phyloP scores from a whole-genome alignment of 2,113 vertebrate genomes.

The Rhombomys opimus region DNA sequence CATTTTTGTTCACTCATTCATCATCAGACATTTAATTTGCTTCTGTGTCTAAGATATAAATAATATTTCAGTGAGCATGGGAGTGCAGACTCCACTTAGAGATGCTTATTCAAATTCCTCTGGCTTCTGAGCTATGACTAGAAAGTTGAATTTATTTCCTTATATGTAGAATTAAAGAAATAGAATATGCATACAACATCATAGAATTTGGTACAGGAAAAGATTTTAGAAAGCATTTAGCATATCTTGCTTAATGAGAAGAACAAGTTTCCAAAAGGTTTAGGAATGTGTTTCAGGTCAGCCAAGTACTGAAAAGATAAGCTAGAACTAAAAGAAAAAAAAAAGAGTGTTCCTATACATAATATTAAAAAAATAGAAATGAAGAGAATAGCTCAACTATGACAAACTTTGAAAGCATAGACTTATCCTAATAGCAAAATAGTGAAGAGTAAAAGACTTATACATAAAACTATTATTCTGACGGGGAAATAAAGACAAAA shows the following conservation, averaged over 20 bases:
- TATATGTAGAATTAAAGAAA: background rate
- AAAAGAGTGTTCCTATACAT: background rate
- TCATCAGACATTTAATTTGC: background rate
- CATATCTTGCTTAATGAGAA: background rate
- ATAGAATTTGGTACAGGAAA: background rate
- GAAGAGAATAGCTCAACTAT: background rate
- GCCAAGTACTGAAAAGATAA: background rate
- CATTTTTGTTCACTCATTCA: background rate
- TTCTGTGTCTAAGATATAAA: background rate
- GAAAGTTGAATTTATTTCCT: slow-evolving; percentile 24
- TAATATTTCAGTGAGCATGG: background rate
- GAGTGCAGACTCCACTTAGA: background rate
- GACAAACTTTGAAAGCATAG: background rate
- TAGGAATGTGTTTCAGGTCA: slow-evolving; percentile 19
- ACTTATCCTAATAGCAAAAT: background rate
- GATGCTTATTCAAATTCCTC: background rate
- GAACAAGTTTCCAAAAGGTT: background rate
- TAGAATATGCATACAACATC: background rate
- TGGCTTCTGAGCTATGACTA: background rate
- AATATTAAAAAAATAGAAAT: background rate
- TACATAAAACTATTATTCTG: background rate
- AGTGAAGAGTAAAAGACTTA: background rate
- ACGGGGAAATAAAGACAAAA: background rate
- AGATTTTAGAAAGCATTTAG: slow-evolving; percentile 1
- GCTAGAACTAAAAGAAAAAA: background rate